Conservation (phyloP, 53 echinoderm and acorn worm species). For the Zoroaster sp. region DNA sequence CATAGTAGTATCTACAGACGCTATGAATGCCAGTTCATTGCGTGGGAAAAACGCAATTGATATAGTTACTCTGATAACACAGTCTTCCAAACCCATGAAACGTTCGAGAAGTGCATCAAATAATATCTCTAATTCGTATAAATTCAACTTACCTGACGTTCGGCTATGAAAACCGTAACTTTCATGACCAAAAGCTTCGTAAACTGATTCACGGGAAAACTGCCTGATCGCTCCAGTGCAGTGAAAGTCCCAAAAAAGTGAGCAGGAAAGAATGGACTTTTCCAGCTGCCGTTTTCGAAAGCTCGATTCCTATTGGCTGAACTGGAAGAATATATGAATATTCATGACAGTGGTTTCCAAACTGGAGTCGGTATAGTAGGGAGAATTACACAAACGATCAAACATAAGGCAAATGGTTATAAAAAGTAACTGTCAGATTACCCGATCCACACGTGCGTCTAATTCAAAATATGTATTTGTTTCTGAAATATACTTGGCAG, state of each 20-base stretch:
- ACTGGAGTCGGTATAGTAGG: background rate
- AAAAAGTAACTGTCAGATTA: too few species aligned
- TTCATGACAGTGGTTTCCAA: background rate
- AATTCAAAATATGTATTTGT: too few species aligned
- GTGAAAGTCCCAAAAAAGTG: background rate
- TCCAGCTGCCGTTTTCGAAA: conserved; percentile 27
- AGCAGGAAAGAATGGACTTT: conserved; percentile 38
- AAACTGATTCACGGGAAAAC: background rate
- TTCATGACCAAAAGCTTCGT: background rate
- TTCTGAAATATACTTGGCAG: too few species aligned
- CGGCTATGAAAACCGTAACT: background rate
- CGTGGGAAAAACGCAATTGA: background rate
- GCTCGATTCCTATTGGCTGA: conserved; percentile 27
- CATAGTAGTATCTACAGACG: conserved; percentile 39
- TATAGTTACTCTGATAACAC: background rate
- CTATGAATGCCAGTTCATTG: background rate
- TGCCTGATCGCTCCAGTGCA: background rate
- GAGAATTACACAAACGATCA: conserved; percentile 38
- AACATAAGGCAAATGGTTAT: too few species aligned
- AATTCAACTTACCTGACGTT: background rate
- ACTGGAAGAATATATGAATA: conserved; percentile 12
- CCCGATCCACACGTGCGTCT: too few species aligned
- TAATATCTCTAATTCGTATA: background rate
- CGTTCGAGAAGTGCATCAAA: background rate
- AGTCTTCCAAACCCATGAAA: background rate